These are phyloP conservation scores for Clarias magur DNA, from an alignment of 2,113 vertebrate genomes.

Conservation along the genomic window DNA sequence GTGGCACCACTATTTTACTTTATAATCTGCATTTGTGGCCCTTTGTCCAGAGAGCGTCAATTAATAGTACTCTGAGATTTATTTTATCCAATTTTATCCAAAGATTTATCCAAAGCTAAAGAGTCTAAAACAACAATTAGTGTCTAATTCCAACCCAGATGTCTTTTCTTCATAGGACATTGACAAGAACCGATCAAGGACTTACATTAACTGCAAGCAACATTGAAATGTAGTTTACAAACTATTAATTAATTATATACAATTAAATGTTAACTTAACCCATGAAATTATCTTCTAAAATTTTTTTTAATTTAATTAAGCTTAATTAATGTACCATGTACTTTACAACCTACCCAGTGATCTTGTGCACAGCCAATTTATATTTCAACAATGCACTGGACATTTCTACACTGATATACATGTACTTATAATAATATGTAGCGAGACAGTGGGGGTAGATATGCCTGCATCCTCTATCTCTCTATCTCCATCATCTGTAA, in stretches of 20 bases:
- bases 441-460: too few relatives aligned
- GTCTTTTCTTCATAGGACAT: too few relatives aligned
- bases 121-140: not conserved
- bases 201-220: too few relatives aligned
- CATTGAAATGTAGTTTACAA: not conserved
- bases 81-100: not conserved
- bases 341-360: too few relatives aligned
- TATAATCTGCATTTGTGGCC: not conserved
- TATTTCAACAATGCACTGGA: not conserved
- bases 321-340: too few relatives aligned
- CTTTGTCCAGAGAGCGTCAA: not conserved
- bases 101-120: conserved; percentile 10
- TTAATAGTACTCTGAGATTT: not conserved
- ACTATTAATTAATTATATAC: not conserved
- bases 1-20: not conserved
- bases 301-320: too few relatives aligned
- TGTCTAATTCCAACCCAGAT: not conserved
- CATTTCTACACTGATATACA: too few relatives aligned
- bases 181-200: not conserved
- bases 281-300: too few relatives aligned
- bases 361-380: not conserved
- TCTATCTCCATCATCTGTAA: not conserved
- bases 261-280: not conserved
- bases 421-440: too few relatives aligned
- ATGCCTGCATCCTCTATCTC: not conserved